Evolutionary conservation across 2,797 vertebrate genomes (phyloP).

Genomic region (Erpetoichthys calabaricus): DNA sequence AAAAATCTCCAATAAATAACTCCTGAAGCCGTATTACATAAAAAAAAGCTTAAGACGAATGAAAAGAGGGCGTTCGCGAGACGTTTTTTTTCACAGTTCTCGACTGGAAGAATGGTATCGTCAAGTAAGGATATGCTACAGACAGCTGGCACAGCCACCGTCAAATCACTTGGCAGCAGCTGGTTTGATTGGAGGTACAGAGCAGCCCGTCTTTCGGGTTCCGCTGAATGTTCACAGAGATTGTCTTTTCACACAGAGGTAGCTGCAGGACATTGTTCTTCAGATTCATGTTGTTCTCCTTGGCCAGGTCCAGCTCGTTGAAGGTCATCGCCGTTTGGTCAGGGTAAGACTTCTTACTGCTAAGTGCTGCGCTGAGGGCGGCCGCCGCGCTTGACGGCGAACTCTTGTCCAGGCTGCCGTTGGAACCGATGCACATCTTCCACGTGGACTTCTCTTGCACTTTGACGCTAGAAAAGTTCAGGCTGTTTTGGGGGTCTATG

Average conservation of each 20-base stretch:
- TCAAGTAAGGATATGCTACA: slow-evolving; percentile 27
- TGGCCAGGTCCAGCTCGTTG: slow-evolving; percentile 57
- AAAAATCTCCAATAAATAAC: slow-evolving; percentile 50
- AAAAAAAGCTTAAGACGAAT: slow-evolving; percentile 41
- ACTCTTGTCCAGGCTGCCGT: slow-evolving; percentile 46
- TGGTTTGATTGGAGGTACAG: slow-evolving; percentile 73
- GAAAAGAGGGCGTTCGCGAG: slow-evolving; percentile 28
- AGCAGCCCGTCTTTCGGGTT: slow-evolving; percentile 77
- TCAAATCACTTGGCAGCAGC: slow-evolving; percentile 95
- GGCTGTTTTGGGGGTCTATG: slow-evolving; percentile 55
- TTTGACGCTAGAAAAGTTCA: slow-evolving; percentile 68
- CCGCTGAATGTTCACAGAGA: slow-evolving; percentile 93
- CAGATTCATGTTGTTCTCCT: slow-evolving; percentile 66
- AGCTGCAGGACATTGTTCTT: slow-evolving; percentile 84
- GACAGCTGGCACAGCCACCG: slow-evolving; percentile 17
- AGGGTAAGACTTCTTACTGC: slow-evolving; percentile 49
- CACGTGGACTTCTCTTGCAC: slow-evolving; percentile 81
- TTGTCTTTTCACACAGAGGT: slow-evolving; percentile 97
- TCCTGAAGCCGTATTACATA: slow-evolving; percentile 26
- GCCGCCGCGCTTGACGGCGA: slow-evolving; percentile 27
- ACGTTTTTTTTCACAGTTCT: slow-evolving; percentile 39
- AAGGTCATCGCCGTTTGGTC: slow-evolving; percentile 56
- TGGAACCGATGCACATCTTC: slow-evolving; percentile 82
- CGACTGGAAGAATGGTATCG: slow-evolving; percentile 34
- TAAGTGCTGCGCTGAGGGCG: slow-evolving; percentile 25